Conservation (phyloP, 2,797 vertebrate genomes). For the Atherinosoma microstoma region DNA sequence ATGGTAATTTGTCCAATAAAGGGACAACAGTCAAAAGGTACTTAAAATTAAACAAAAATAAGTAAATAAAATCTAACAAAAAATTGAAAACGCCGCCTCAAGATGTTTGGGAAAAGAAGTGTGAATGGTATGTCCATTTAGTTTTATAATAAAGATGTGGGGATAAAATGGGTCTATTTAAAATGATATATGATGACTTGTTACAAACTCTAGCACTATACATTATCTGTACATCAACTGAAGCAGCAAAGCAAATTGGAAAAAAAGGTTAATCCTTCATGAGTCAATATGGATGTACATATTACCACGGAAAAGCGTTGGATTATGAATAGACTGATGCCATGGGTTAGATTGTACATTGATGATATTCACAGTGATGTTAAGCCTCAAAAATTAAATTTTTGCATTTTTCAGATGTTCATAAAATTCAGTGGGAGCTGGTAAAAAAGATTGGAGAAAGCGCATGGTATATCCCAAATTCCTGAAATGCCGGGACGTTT, state of each 20-base stretch:
- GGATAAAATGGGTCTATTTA: too few relatives aligned
- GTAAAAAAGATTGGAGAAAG: too few relatives aligned
- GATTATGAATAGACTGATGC: background rate
- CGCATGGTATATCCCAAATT: background rate
- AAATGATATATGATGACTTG: background rate
- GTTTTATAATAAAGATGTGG: too few relatives aligned
- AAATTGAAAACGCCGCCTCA: too few relatives aligned
- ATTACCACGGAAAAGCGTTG: constrained; percentile 15
- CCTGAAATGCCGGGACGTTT: too few relatives aligned
- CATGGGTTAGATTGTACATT: background rate
- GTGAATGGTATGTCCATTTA: too few relatives aligned
- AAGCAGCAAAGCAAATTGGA: constrained; percentile 18
- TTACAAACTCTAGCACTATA: background rate
- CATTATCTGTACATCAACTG: constrained; percentile 43
- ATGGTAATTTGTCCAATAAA: too few relatives aligned
- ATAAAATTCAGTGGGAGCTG: background rate
- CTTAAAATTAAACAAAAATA: too few relatives aligned
- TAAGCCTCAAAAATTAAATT: background rate
- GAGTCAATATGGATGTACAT: background rate
- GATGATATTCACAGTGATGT: background rate
- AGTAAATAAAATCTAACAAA: too few relatives aligned
- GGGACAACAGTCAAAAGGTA: too few relatives aligned
- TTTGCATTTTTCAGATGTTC: background rate
- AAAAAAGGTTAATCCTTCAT: constrained; percentile 2
- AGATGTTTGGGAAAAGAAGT: too few relatives aligned